phyloP scores from a whole-genome alignment of 2,888 invertebrate genomes.

The Callyntrura sp. region DNA sequence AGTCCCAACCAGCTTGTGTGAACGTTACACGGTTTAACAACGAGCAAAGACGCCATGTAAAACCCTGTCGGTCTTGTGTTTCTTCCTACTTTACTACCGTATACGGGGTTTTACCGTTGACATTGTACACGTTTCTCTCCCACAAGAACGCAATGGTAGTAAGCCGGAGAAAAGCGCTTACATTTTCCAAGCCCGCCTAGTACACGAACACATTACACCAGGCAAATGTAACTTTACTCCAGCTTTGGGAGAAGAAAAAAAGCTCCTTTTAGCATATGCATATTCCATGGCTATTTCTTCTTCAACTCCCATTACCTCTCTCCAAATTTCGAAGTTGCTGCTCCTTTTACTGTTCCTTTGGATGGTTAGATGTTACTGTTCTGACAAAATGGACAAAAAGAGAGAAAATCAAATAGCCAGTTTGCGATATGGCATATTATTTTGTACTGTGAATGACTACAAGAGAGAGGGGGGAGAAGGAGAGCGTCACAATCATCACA shows the following conservation, averaged over 20 bases:
- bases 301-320: not conserved
- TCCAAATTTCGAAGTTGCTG: constrained; percentile 39
- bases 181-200: not conserved
- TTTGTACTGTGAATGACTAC: constrained; percentile 1
- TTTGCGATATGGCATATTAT: not conserved
- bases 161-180: not conserved
- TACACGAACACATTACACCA: not conserved
- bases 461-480: not conserved
- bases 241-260: constrained; percentile 15
- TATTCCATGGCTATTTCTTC: not conserved
- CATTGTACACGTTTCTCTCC: not conserved
- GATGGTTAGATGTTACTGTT: not conserved
- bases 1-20: not conserved
- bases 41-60: not conserved
- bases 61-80: not conserved
- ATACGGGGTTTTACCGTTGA: not conserved
- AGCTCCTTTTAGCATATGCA: not conserved
- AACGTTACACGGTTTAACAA: not conserved
- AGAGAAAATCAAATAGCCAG: constrained; percentile 51
- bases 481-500: not conserved
- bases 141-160: not conserved
- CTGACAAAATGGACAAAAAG: constrained; percentile 30
- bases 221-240: not conserved
- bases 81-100: not conserved
- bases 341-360: constrained; percentile 6